Conservation (phyloP, 2,888 invertebrate species). For the Torymus texanus region DNA sequence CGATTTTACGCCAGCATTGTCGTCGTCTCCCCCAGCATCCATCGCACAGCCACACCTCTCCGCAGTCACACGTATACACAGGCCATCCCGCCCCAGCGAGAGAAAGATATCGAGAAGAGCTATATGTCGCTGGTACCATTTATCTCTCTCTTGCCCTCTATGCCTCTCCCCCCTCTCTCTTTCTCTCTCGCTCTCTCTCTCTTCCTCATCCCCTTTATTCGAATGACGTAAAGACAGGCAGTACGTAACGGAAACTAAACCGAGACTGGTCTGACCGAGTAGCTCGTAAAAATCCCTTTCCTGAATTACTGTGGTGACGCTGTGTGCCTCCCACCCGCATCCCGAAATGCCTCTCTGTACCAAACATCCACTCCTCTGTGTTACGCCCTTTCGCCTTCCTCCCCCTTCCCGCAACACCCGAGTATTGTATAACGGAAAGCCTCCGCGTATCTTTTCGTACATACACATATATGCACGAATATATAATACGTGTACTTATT, state of each 20-base stretch:
- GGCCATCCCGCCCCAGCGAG: neutral
- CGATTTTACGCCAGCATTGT: conserved; percentile 31
- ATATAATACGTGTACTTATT: neutral
- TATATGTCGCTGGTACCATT: neutral
- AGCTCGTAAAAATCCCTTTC: conserved; percentile 30
- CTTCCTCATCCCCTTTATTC: neutral
- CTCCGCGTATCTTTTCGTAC: neutral
- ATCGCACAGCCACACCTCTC: no score
- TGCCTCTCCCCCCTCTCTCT: no score
- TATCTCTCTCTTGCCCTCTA: no score
- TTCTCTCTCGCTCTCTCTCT: neutral
- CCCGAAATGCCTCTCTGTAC: conserved; percentile 1
- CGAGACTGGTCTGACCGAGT: conserved; percentile 24
- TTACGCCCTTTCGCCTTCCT: no score
- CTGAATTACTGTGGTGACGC: conserved; percentile 33
- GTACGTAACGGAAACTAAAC: conserved; percentile 54
- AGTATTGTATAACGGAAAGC: conserved; percentile 11
- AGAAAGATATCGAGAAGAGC: conserved; percentile 8
- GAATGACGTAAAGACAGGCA: neutral
- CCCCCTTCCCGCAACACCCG: no score
- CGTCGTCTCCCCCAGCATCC: neutral
- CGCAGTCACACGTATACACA: no score
- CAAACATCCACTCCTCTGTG: neutral
- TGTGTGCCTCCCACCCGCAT: no score
- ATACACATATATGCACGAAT: neutral